These are phyloP conservation scores for Idaea dimidiata DNA, from an alignment of 2,888 invertebrate species.

Conservation along the genomic window DNA sequence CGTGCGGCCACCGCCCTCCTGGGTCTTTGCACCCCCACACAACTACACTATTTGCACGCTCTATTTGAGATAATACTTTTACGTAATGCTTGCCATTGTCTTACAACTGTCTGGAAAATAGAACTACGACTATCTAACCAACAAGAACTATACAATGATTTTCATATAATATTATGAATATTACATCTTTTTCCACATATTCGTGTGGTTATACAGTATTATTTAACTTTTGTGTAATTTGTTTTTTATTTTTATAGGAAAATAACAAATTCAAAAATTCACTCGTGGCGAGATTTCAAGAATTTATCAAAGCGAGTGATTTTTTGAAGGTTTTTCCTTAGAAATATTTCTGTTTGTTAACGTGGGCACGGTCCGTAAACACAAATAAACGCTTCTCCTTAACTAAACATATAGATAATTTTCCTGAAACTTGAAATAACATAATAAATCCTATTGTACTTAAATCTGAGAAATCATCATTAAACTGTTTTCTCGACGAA, in stretches of 20 bases:
- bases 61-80: conserved; percentile 60
- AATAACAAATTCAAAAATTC: too few relatives aligned
- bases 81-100: conserved; percentile 53
- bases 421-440: conserved; percentile 41
- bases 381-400: conserved; percentile 14
- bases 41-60: conserved; percentile 41
- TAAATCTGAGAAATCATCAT: conserved; percentile 45
- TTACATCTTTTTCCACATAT: neutral
- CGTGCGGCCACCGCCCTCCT: conserved; percentile 53
- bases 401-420: conserved; percentile 54
- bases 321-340: too few relatives aligned
- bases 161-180: neutral
- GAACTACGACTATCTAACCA: conserved; percentile 22
- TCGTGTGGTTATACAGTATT: too few relatives aligned
- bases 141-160: neutral
- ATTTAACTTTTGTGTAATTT: too few relatives aligned
- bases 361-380: too few relatives aligned
- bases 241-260: too few relatives aligned
- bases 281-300: too few relatives aligned
- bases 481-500: conserved; percentile 42
- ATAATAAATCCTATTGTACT: conserved; percentile 37
- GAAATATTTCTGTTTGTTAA: too few relatives aligned
- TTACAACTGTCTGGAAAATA: conserved; percentile 49
- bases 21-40: conserved; percentile 50
- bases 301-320: too few relatives aligned